These are phyloP conservation scores for Euplexia lucipara DNA, from an alignment of 2,888 invertebrate genomes.

Conservation along the genomic window DNA sequence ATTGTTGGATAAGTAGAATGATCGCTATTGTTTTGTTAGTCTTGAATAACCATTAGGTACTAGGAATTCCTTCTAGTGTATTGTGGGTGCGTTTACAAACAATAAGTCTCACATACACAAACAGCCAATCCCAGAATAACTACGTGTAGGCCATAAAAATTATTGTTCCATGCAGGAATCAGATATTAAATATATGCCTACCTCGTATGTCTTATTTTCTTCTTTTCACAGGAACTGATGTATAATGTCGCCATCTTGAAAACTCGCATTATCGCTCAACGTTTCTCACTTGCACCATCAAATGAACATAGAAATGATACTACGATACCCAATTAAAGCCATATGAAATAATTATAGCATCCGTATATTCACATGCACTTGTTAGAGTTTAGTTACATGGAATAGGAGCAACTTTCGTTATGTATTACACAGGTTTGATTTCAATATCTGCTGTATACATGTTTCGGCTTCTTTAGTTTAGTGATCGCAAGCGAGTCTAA, in stretches of 20 bases:
- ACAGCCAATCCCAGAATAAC: too few species aligned
- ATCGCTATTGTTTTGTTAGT: not conserved
- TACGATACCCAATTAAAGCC: slow-evolving; percentile 50
- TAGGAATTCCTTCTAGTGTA: too few species aligned
- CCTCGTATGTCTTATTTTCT: not conserved
- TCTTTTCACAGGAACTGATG: not conserved
- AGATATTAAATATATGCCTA: too few species aligned
- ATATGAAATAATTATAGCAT: slow-evolving; percentile 58
- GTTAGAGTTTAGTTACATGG: slow-evolving; percentile 21
- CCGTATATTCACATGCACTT: slow-evolving; percentile 23
- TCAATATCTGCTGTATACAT: slow-evolving; percentile 4
- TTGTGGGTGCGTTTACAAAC: too few species aligned
- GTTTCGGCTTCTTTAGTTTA: too few species aligned
- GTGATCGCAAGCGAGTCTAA: too few species aligned
- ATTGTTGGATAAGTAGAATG: not conserved
- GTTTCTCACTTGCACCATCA: slow-evolving; percentile 35
- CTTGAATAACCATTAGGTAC: too few species aligned
- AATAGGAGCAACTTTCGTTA: slow-evolving; percentile 29
- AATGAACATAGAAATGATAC: slow-evolving; percentile 25
- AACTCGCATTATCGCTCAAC: not conserved
- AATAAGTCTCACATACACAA: too few species aligned
- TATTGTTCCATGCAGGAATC: too few species aligned
- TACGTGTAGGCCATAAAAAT: too few species aligned
- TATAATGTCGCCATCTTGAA: not conserved
- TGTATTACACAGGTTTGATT: slow-evolving; percentile 16